Evolutionary conservation across 1,140 invertebrate genomes (phyloP).

Genomic region (Diplogasteroides magnus): DNA sequence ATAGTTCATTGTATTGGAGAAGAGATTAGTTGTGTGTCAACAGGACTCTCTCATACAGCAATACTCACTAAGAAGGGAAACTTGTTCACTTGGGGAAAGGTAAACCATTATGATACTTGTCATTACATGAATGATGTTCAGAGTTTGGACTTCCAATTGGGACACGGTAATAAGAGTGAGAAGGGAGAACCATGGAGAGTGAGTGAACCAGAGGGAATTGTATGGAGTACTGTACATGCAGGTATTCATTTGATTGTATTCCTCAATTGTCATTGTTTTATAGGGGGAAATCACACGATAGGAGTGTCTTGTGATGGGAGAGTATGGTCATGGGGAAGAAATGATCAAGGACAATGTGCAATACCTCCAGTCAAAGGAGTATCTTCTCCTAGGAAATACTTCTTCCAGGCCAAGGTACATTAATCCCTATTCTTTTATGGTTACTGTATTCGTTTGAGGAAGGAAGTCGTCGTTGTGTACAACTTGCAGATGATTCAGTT

Average conservation of each 20-base stretch:
- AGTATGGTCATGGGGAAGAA: slow-evolving; percentile 22
- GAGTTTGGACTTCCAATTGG: slow-evolving; percentile 26
- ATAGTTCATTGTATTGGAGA: slow-evolving; percentile 20
- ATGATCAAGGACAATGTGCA: slow-evolving; percentile 24
- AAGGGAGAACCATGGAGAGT: slow-evolving; percentile 19
- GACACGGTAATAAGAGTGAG: slow-evolving; percentile 23
- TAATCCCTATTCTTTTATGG: background rate
- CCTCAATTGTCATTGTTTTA: background rate
- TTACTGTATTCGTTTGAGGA: slow-evolving; percentile 9
- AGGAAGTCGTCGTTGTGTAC: slow-evolving; percentile 11
- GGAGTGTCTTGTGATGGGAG: slow-evolving; percentile 14
- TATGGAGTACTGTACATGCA: slow-evolving; percentile 15
- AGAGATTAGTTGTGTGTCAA: slow-evolving; percentile 5
- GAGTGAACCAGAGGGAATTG: slow-evolving; percentile 14
- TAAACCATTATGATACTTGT: background rate
- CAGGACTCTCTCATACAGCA: slow-evolving; percentile 24
- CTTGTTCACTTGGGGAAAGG: slow-evolving; percentile 31
- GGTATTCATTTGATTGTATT: background rate
- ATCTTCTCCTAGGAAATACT: slow-evolving; percentile 9
- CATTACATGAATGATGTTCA: background rate
- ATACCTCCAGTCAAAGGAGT: slow-evolving; percentile 7
- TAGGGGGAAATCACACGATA: slow-evolving; percentile 22
- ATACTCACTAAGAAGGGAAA: slow-evolving; percentile 22
- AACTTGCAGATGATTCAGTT: slow-evolving; percentile 12
- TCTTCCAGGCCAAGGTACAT: slow-evolving; percentile 13